phyloP scores from a whole-genome alignment of 2,113 vertebrate species.

The Eurypyga helias region DNA sequence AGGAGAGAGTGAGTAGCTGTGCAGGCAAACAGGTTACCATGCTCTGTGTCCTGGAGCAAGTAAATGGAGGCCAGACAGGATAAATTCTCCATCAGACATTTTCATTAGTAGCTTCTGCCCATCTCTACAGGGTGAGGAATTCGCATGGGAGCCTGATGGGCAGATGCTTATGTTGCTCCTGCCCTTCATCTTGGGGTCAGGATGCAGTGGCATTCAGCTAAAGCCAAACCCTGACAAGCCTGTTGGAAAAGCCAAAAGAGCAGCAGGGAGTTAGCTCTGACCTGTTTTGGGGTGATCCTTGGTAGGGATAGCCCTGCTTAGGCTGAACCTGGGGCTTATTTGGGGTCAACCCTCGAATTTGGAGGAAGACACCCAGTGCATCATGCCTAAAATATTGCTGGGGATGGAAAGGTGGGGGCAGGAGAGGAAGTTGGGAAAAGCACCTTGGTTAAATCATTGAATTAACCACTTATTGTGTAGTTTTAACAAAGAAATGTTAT shows the following conservation, averaged over 20 bases:
- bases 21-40: rapidly evolving
- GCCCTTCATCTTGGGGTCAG: neutral
- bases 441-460: neutral
- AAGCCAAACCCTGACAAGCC: neutral
- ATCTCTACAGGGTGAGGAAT: neutral
- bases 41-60: no score
- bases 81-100: neutral
- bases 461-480: neutral
- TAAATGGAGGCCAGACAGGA: neutral
- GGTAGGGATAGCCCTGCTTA: neutral
- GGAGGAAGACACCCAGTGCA: neutral
- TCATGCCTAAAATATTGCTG: no score
- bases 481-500: neutral
- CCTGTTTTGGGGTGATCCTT: neutral
- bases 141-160: neutral
- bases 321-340: neutral
- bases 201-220: neutral
- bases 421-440: neutral
- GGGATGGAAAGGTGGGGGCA: neutral
- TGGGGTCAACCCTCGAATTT: neutral
- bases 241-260: neutral
- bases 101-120: neutral
- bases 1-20: neutral
- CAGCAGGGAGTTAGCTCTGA: neutral
- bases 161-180: neutral